Evolutionary conservation across 2,888 invertebrate genomes (phyloP), one percentile per base, ranked within the genome.

Genomic region (Aphidoletes aphidimyza): DNA sequence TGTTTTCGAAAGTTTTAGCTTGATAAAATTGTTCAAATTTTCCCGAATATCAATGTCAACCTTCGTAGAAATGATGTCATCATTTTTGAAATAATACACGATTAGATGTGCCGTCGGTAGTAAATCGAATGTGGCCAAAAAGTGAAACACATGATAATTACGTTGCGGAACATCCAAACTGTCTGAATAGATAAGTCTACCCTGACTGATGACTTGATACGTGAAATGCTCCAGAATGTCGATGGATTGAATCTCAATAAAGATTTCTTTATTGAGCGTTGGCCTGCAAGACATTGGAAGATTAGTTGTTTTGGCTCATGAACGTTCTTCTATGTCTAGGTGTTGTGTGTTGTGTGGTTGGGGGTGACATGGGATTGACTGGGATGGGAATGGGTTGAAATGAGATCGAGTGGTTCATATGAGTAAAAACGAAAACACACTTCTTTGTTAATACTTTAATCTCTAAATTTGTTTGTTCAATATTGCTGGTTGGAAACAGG

Each of bases 191-290:
- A 81, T 37, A 6, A 81, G n/a, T 37, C 37, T 95, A 0, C 98
- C 98, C 84, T 97, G 92, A 9, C 96, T 97, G 86, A 98, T 91
- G 34, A 97, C 92, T 85, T 93, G 91, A 88, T 96, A 97, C 86
- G 93, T 94, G 83, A 97, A 91, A 86, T 95, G 92, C 86, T 94
- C 93, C 90, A 97, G 91, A 0, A 93, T 92, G 86, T 93, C 92
- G 0, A 95, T 95, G 17, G 81, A 81, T 22, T 81, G 81, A n/a
- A 81, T 22, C 22, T 81, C 81, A 37, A 81, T n/a, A 11, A 81
- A 81, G 3, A 81, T 81, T 1, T 81, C 81, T 81, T 81, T 37
- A 37, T 81, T 81, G n/a, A 81, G 22, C 1, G 81, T 88, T 0
- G 92, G 92, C 26, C 91, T 91, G 17, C 89, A 90, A 0, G n/a